Conservation (phyloP, 2,888 invertebrate genomes). For the Amphipyra berbera region DNA sequence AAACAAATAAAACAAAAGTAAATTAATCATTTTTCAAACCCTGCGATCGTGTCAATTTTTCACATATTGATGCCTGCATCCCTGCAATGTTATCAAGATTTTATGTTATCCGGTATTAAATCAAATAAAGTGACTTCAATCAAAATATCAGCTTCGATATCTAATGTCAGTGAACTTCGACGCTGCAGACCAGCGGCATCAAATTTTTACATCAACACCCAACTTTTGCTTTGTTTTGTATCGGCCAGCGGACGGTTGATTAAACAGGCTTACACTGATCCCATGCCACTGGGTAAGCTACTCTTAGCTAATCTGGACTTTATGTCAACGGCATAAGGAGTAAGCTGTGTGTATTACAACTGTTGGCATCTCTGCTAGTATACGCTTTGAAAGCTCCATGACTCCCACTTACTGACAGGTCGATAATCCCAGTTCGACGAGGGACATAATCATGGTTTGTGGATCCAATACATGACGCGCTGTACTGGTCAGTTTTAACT, state of each 20-base stretch:
- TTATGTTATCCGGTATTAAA: no score
- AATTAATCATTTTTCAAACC: no score
- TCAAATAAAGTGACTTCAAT: not conserved
- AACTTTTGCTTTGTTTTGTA: constrained; percentile 55
- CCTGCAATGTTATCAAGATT: no score
- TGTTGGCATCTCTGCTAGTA: constrained; percentile 23
- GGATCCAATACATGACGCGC: constrained; percentile 15
- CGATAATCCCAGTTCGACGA: constrained; percentile 56
- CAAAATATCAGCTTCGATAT: constrained; percentile 8
- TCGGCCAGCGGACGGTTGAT: constrained; percentile 50
- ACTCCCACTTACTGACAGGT: constrained; percentile 63
- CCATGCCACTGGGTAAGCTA: constrained; percentile 9
- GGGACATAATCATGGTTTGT: constrained; percentile 54
- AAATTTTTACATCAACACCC: constrained; percentile 52
- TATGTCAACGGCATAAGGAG: constrained; percentile 16
- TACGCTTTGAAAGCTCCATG: constrained; percentile 58
- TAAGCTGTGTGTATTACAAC: not conserved
- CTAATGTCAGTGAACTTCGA: constrained; percentile 29
- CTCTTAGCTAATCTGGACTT: constrained; percentile 12
- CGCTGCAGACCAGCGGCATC: constrained; percentile 16
- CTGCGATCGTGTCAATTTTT: no score
- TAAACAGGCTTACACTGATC: constrained; percentile 54
- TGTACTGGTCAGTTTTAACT: constrained; percentile 15
- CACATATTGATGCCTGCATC: no score
- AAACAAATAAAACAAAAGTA: no score